phyloP scores from a whole-genome alignment of 2,888 invertebrate species.

The Metopia argyrocephala region DNA sequence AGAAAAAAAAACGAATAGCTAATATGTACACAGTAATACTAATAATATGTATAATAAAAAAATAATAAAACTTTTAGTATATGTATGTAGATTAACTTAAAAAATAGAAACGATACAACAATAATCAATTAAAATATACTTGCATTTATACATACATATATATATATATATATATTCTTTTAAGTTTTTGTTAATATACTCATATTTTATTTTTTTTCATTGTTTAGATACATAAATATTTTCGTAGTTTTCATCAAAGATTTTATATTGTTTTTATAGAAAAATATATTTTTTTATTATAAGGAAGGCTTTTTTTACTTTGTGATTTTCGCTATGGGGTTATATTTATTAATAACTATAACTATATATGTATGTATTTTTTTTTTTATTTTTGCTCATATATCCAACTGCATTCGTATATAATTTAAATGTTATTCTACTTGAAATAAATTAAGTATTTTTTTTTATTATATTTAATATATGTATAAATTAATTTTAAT shows the following conservation, averaged over 20 bases:
- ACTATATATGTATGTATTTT: not conserved
- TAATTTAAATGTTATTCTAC: constrained; percentile 12
- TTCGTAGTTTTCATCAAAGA: not conserved
- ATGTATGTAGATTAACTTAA: not conserved
- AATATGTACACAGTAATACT: constrained; percentile 9
- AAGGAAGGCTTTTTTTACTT: constrained; percentile 37
- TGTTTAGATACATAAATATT: not conserved
- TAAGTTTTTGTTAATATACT: not conserved
- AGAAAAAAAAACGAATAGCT: not conserved
- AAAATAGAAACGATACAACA: not conserved
- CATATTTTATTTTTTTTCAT: too few relatives aligned
- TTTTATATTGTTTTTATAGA: constrained; percentile 27
- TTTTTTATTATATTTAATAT: not conserved
- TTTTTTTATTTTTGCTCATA: not conserved
- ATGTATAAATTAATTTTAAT: not conserved
- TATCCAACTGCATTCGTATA: constrained; percentile 24
- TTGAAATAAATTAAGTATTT: constrained; percentile 36
- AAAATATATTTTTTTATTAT: constrained; percentile 42
- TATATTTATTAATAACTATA: not conserved
- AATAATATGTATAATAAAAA: not conserved
- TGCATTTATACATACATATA: not conserved
- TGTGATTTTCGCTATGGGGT: not conserved
- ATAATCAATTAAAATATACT: too few relatives aligned
- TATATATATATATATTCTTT: not conserved
- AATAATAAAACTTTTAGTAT: not conserved